A percentile compares a stretch with the other conserved stretches of the same genome.
Evolutionary conservation across 2,888 invertebrate species (phyloP).

Genomic region (Mythimna ferrago): DNA sequence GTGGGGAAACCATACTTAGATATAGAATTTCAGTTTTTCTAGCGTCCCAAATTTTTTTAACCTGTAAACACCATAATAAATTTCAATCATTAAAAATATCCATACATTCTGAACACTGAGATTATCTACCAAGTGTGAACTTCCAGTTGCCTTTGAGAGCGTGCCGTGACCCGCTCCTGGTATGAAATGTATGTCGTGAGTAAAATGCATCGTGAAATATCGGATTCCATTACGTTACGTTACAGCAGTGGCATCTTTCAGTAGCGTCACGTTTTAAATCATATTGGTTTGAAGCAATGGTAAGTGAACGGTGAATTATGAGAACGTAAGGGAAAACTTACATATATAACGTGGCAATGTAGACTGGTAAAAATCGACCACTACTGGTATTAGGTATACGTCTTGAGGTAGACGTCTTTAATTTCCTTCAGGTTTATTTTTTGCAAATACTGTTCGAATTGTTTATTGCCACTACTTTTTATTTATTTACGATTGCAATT

Average conservation of each 20-base stretch:
- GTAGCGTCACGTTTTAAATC: conserved; percentile 41
- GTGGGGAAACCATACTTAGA: too few relatives aligned
- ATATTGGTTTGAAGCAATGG: conserved; percentile 2
- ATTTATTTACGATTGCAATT: too few relatives aligned
- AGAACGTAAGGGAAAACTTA: background rate
- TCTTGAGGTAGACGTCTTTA: too few relatives aligned
- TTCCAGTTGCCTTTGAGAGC: conserved; percentile 42
- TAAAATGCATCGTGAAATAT: conserved; percentile 54
- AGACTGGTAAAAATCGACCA: background rate
- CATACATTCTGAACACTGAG: background rate
- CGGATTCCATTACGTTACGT: conserved; percentile 41
- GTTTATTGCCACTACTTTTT: too few relatives aligned
- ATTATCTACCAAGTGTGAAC: conserved; percentile 9
- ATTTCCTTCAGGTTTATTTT: too few relatives aligned
- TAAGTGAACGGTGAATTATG: conserved; percentile 7
- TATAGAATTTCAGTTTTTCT: background rate
- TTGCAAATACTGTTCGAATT: too few relatives aligned
- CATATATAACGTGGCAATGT: background rate
- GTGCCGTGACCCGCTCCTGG: conserved; percentile 25
- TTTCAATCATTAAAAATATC: background rate
- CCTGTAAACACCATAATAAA: background rate
- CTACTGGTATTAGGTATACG: too few relatives aligned
- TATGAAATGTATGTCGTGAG: conserved; percentile 47
- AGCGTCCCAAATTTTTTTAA: background rate
- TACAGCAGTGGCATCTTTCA: conserved; percentile 13